Conservation (phyloP, 2,888 invertebrate genomes). For the Azorinus chamasolen region DNA sequence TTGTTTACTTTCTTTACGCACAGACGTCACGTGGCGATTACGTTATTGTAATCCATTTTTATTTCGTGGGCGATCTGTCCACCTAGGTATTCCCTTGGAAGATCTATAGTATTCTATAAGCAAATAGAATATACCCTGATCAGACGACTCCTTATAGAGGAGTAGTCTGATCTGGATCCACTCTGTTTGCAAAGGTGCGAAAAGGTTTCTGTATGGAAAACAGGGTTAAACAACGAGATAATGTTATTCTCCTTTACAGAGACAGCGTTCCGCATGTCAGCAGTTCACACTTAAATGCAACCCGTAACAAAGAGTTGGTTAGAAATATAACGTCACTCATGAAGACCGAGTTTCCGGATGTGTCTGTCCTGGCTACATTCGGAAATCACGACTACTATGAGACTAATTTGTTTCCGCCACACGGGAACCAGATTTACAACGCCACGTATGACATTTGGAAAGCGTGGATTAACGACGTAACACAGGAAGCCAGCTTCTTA, state of each 20-base stretch:
- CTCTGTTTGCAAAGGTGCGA: no score
- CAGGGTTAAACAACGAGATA: no score
- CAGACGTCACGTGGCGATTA: no score
- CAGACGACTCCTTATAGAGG: no score
- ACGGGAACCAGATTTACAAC: constrained; percentile 87
- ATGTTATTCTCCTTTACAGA: constrained; percentile 87
- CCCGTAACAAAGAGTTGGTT: constrained; percentile 91
- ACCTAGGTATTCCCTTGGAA: no score
- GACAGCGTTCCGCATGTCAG: constrained; percentile 93
- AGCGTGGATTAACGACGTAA: constrained; percentile 91
- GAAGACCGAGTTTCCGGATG: constrained; percentile 85
- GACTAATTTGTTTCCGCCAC: constrained; percentile 87
- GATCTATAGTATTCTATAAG: no score
- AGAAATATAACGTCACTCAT: constrained; percentile 91
- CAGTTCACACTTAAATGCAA: constrained; percentile 90
- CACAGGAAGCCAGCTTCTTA: constrained; percentile 93
- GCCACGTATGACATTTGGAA: constrained; percentile 89
- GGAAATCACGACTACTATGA: constrained; percentile 93
- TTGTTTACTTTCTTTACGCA: no score
- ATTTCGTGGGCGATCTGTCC: no score
- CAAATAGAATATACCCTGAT: no score
- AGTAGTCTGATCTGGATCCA: no score
- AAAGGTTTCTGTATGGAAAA: no score
- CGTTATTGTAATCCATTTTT: no score
- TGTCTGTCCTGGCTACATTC: constrained; percentile 95